Conservation (phyloP, 2,888 invertebrate genomes). For the Pristionchus entomophagus region DNA sequence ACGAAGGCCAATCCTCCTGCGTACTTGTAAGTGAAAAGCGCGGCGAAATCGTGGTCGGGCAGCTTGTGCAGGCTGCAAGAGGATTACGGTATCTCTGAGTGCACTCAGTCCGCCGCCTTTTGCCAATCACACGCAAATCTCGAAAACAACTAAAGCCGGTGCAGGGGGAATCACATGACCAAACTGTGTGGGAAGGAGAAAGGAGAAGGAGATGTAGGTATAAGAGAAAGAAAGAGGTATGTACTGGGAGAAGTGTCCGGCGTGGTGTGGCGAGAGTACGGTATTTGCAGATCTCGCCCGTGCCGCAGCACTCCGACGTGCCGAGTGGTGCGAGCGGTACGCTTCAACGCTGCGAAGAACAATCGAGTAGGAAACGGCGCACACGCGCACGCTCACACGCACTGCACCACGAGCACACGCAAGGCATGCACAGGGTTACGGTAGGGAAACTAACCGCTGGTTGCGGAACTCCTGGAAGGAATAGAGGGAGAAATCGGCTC, state of each 20-base stretch:
- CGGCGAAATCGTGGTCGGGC: constrained; percentile 72
- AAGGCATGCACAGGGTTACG: constrained; percentile 5
- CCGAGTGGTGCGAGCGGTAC: constrained; percentile 30
- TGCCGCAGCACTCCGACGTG: constrained; percentile 18
- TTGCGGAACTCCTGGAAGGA: constrained; percentile 71
- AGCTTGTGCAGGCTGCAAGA: constrained; percentile 60
- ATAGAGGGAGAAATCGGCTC: constrained; percentile 70
- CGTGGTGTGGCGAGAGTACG: neutral
- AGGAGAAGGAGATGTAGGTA: constrained; percentile 26
- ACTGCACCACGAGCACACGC: constrained; percentile 7
- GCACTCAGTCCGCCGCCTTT: neutral
- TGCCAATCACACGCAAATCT: neutral
- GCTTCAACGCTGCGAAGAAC: constrained; percentile 38
- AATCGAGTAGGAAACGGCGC: constrained; percentile 27
- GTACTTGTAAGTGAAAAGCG: constrained; percentile 69
- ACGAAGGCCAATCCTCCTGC: constrained; percentile 74
- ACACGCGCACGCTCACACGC: neutral
- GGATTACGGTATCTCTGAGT: neutral
- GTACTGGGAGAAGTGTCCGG: constrained; percentile 38
- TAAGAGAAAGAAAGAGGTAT: neutral
- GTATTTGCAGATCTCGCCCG: constrained; percentile 19
- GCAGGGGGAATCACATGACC: constrained; percentile 21
- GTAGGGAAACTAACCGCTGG: constrained; percentile 55
- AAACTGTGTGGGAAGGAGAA: constrained; percentile 15
- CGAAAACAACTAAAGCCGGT: constrained; percentile 5